phyloP scores from a whole-genome alignment of 2,888 invertebrate genomes.

The Nymphalis urticae region DNA sequence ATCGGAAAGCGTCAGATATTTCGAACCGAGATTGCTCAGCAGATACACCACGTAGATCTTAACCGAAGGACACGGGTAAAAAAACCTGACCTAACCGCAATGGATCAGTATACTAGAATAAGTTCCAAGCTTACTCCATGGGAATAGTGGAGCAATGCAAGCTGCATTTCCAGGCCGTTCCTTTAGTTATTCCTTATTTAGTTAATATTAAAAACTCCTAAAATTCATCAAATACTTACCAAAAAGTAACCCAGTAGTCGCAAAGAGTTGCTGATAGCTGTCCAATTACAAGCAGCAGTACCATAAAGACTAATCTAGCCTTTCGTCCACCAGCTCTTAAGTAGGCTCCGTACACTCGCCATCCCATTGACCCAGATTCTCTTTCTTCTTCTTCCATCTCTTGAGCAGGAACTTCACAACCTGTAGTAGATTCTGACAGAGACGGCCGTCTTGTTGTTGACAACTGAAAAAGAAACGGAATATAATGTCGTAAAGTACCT shows the following conservation, averaged over 20 bases:
- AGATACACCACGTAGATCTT: too few relatives aligned
- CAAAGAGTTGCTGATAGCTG: constrained; percentile 86
- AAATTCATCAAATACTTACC: constrained; percentile 68
- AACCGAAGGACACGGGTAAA: too few relatives aligned
- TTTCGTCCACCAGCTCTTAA: constrained; percentile 82
- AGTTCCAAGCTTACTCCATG: too few relatives aligned
- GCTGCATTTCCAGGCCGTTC: too few relatives aligned
- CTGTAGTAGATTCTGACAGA: constrained; percentile 71
- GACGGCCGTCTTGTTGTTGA: constrained; percentile 74
- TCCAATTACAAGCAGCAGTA: constrained; percentile 82
- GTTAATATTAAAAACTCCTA: background rate
- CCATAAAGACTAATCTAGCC: constrained; percentile 74
- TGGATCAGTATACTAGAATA: too few relatives aligned
- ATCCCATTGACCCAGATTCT: constrained; percentile 84
- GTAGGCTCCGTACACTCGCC: constrained; percentile 84
- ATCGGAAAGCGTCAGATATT: too few relatives aligned
- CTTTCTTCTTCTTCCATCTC: constrained; percentile 84
- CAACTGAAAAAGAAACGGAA: constrained; percentile 50
- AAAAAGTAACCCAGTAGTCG: constrained; percentile 89
- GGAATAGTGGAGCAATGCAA: background rate
- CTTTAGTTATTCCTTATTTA: background rate
- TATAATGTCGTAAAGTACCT: background rate
- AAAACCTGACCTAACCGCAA: too few relatives aligned
- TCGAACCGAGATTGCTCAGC: too few relatives aligned
- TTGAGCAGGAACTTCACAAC: constrained; percentile 69